Conservation (phyloP, 2,888 invertebrate species). For the Drosophila affinis region DNA sequence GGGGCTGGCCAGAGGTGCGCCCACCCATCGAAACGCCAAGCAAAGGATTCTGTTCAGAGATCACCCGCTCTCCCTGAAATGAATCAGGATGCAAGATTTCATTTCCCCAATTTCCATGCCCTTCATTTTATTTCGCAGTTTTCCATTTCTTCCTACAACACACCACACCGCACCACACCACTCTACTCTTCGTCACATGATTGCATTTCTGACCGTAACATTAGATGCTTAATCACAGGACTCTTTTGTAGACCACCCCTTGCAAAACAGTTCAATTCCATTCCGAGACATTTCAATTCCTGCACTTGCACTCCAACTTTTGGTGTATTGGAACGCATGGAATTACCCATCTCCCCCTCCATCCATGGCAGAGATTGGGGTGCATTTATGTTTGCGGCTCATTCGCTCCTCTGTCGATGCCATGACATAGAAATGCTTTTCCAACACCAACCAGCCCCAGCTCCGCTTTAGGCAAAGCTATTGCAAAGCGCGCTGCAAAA, state of each 20-base stretch:
- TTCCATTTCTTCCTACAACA: too few species aligned
- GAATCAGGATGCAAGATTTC: too few species aligned
- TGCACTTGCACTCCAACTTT: neutral
- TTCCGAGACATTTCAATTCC: neutral
- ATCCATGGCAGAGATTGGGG: neutral
- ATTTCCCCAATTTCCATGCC: too few species aligned
- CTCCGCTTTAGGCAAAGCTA: neutral
- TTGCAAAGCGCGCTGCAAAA: conserved; percentile 32
- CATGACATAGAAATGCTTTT: conserved; percentile 39
- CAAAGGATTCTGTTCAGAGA: neutral
- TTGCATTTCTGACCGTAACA: too few species aligned
- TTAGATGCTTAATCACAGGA: too few species aligned
- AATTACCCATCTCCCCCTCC: neutral
- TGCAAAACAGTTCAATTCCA: neutral
- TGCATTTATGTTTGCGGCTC: neutral
- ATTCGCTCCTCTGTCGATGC: conserved; percentile 16
- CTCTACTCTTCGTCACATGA: too few species aligned
- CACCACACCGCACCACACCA: too few species aligned
- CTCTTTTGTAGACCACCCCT: neutral
- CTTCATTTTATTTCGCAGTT: too few species aligned
- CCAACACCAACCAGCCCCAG: conserved; percentile 6
- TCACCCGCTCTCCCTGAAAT: neutral
- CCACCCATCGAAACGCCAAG: neutral
- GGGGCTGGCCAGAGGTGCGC: neutral
- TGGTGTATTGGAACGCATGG: neutral